Conservation (phyloP, 1,140 invertebrate species). For the Drosophila subpulchrella region DNA sequence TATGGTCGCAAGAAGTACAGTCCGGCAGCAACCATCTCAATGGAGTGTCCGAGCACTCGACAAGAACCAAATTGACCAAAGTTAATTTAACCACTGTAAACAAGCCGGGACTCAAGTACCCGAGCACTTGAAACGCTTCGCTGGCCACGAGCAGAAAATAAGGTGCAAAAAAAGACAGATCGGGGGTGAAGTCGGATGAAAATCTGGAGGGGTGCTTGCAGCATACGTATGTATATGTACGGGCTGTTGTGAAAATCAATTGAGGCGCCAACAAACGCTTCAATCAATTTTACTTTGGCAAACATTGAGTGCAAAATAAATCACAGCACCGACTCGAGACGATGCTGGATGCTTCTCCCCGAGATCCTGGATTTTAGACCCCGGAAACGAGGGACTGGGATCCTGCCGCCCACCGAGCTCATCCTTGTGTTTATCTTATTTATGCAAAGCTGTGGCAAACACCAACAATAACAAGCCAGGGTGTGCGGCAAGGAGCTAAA, state of each 20-base stretch:
- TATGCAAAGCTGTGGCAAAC: conserved; percentile 81
- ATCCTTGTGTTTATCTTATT: conserved; percentile 79
- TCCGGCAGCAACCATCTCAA: conserved; percentile 20
- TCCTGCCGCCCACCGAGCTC: conserved; percentile 10
- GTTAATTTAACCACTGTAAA: conserved; percentile 82
- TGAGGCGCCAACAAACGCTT: conserved; percentile 78
- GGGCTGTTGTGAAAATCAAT: conserved; percentile 69
- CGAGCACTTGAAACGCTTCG: conserved; percentile 38
- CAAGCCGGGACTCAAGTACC: conserved; percentile 44
- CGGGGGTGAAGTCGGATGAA: background rate
- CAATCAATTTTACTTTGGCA: conserved; percentile 83
- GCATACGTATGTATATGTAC: conserved; percentile 22
- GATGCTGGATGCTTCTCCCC: conserved; percentile 30
- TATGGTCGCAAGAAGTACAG: background rate
- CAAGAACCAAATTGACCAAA: conserved; percentile 80
- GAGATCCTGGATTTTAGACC: conserved; percentile 11
- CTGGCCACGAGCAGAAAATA: conserved; percentile 25
- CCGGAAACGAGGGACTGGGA: background rate
- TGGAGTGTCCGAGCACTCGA: conserved; percentile 51
- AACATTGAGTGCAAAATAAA: conserved; percentile 83
- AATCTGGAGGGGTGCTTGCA: conserved; percentile 1
- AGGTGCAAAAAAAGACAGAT: conserved; percentile 20
- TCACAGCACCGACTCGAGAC: conserved; percentile 63
- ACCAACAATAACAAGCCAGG: conserved; percentile 40
- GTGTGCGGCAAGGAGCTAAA: conserved; percentile 32